These are phyloP conservation scores for Coccyzus lansbergi DNA, from an alignment of 2,797 vertebrate species.

Conservation along the genomic window DNA sequence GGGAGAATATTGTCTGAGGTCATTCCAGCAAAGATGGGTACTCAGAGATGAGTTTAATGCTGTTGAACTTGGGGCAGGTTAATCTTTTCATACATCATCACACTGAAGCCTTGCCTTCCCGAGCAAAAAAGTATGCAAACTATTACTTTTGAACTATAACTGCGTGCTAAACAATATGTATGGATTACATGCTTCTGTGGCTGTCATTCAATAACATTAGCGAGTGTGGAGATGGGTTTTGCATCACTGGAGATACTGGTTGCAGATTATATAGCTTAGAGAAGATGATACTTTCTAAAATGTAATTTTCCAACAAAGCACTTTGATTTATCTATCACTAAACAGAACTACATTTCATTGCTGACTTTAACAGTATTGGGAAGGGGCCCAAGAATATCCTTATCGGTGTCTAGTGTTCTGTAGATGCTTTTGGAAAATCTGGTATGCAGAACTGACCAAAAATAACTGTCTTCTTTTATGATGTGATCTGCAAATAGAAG, in stretches of 20 bases:
- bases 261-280: background rate
- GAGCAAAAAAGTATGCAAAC: background rate
- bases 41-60: background rate
- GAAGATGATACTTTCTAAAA: background rate
- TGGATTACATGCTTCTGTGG: background rate
- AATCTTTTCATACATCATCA: background rate
- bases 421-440: conserved; percentile 18
- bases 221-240: background rate
- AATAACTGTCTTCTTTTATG: background rate
- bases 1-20: background rate
- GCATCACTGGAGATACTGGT: background rate
- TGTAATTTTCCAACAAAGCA: background rate
- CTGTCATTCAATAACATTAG: background rate
- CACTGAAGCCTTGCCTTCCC: background rate
- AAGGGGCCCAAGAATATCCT: background rate
- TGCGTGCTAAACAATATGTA: rapidly evolving
- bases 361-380: background rate
- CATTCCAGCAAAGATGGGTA: background rate
- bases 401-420: background rate
- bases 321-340: background rate
- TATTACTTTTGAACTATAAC: background rate
- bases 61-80: background rate
- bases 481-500: background rate
- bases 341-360: background rate
- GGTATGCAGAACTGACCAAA: background rate